Percentiles rank a stretch among this genome's conserved stretches.
Conservation (phyloP, 2,113 vertebrate genomes). For the Tragelaphus buxtoni region DNA sequence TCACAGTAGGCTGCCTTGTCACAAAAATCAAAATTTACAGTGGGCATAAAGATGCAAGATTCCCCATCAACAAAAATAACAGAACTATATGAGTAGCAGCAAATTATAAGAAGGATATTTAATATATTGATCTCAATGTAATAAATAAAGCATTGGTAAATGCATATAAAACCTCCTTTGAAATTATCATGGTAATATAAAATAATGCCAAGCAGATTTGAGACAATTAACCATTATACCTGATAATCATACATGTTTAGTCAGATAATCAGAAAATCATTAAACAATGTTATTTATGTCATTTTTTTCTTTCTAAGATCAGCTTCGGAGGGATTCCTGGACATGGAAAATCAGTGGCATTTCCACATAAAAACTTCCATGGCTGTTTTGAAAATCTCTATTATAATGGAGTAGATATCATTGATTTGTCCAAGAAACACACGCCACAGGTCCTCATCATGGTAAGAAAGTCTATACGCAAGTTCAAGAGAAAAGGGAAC, state of each 20-base stretch:
- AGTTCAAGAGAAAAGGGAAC: not conserved
- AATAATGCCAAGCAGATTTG: not conserved
- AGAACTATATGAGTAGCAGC: not conserved
- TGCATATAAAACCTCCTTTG: not conserved
- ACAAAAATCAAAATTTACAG: not conserved
- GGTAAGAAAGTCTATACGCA: slow-evolving; percentile 78
- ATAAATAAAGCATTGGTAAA: not conserved
- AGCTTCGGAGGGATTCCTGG: slow-evolving; percentile 87
- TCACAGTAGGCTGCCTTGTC: not conserved
- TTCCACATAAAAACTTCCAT: slow-evolving; percentile 85
- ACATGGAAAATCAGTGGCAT: slow-evolving; percentile 81
- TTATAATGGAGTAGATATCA: slow-evolving; percentile 86
- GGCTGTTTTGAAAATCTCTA: slow-evolving; percentile 92
- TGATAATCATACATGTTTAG: not conserved
- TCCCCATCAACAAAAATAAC: not conserved
- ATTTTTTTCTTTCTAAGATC: slow-evolving; percentile 86
- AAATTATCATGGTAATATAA: not conserved
- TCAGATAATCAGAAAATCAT: slow-evolving; percentile 61
- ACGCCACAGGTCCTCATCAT: slow-evolving; percentile 80
- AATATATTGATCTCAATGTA: not conserved
- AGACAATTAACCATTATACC: not conserved
- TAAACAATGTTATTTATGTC: slow-evolving; percentile 78
- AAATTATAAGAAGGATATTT: not conserved
- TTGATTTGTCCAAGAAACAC: slow-evolving; percentile 83
- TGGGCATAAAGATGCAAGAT: not conserved